phyloP scores from a whole-genome alignment of 2,888 invertebrate species.

The Agrotis puta region DNA sequence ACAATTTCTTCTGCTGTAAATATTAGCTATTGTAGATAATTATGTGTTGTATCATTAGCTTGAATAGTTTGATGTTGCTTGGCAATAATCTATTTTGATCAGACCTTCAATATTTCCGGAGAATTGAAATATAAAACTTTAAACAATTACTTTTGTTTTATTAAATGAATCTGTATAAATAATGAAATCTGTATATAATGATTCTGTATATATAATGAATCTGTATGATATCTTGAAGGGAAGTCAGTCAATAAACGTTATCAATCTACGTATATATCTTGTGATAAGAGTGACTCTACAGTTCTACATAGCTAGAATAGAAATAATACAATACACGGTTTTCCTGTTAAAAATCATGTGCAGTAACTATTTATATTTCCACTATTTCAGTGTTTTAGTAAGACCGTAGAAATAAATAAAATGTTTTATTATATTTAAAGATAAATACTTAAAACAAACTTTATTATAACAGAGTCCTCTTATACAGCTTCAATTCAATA shows the following conservation, averaged over 20 bases:
- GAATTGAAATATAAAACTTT: not conserved
- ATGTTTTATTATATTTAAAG: not conserved
- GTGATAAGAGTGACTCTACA: constrained; percentile 27
- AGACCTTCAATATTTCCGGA: not conserved
- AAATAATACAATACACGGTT: not conserved
- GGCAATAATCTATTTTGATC: not conserved
- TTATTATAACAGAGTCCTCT: too few species aligned
- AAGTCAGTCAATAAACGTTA: constrained; percentile 20
- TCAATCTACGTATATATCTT: constrained; percentile 16
- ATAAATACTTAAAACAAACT: too few species aligned
- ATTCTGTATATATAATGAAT: not conserved
- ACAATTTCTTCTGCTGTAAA: not conserved
- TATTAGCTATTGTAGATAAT: not conserved
- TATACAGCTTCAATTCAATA: not conserved
- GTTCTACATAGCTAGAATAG: constrained; percentile 15
- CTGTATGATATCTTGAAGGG: not conserved
- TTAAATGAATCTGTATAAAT: not conserved
- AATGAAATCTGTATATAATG: too few species aligned
- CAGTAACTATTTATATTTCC: not conserved
- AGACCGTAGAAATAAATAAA: not conserved
- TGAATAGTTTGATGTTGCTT: not conserved
- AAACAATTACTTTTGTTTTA: not conserved
- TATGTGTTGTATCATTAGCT: not conserved
- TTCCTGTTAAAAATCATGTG: constrained; percentile 21
- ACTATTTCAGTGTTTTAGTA: not conserved